These are phyloP conservation scores for Aplysia californica DNA, from an alignment of 1,140 invertebrate species.

Conservation along the genomic window DNA sequence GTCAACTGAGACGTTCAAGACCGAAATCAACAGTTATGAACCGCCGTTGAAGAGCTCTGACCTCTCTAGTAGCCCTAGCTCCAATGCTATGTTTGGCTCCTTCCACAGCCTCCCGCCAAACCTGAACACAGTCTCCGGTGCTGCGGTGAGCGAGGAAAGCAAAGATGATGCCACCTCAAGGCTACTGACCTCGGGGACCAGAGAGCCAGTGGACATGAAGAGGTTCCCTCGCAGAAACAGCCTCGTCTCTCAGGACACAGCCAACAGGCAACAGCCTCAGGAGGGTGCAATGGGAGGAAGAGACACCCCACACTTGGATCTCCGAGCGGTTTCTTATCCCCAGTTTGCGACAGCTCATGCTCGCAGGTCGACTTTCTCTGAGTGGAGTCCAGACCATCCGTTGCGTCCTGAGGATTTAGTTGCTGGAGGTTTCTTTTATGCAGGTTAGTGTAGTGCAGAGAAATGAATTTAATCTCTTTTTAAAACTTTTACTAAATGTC, in stretches of 20 bases:
- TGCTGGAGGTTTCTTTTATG: background rate
- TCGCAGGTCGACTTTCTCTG: background rate
- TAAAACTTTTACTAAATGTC: background rate
- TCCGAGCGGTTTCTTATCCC: slow-evolving; percentile 9
- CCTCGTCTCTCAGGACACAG: no score
- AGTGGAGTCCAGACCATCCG: background rate
- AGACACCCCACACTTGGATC: background rate
- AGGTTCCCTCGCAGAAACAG: background rate
- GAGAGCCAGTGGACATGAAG: background rate
- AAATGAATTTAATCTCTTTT: background rate
- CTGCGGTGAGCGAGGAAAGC: slow-evolving; percentile 7
- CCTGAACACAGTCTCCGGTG: slow-evolving; percentile 1
- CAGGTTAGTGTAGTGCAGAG: background rate
- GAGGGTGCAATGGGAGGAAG: slow-evolving; percentile 1
- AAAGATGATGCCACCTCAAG: background rate
- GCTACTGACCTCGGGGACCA: background rate
- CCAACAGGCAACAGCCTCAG: background rate
- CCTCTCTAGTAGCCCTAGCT: background rate
- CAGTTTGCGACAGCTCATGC: background rate
- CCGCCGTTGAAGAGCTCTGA: background rate
- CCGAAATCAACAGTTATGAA: background rate
- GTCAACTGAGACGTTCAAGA: background rate
- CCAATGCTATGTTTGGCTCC: background rate
- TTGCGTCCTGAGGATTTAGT: background rate
- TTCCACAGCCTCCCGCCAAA: background rate